Evolutionary conservation across 1,140 invertebrate species (phyloP).

Genomic region (Solenopsis fugax): DNA sequence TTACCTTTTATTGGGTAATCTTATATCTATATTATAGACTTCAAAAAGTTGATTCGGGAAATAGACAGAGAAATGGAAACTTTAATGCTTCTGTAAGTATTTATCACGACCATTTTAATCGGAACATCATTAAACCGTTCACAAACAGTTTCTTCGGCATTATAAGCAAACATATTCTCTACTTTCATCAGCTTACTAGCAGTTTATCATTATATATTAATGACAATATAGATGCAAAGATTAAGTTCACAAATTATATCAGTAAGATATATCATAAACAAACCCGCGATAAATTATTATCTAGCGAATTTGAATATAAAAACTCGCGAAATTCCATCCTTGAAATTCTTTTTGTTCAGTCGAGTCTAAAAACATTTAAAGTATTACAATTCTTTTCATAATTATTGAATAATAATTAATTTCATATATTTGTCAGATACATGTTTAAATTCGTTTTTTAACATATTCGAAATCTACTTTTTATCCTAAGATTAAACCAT

Average conservation of each 20-base stretch:
- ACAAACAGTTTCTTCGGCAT: background rate
- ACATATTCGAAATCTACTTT: background rate
- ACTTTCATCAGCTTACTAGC: background rate
- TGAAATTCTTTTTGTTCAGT: background rate
- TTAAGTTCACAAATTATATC: constrained; percentile 7
- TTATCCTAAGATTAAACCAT: background rate
- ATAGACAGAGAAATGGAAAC: background rate
- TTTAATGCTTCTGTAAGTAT: constrained; percentile 25
- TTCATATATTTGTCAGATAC: background rate
- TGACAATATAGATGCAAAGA: background rate
- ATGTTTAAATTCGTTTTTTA: background rate
- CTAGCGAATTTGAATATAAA: background rate
- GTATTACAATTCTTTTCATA: background rate
- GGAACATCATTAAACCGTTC: background rate
- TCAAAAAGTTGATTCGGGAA: background rate
- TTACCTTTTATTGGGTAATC: constrained; percentile 43
- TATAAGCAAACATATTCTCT: background rate
- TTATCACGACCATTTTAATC: constrained; percentile 24
- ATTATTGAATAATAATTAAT: too few relatives aligned
- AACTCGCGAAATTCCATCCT: background rate
- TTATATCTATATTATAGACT: background rate
- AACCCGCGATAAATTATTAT: background rate
- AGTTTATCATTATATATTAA: background rate
- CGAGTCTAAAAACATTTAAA: background rate
- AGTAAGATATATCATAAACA: background rate